phyloP scores from a whole-genome alignment of 1,140 invertebrate species.

The Bombus impatiens region DNA sequence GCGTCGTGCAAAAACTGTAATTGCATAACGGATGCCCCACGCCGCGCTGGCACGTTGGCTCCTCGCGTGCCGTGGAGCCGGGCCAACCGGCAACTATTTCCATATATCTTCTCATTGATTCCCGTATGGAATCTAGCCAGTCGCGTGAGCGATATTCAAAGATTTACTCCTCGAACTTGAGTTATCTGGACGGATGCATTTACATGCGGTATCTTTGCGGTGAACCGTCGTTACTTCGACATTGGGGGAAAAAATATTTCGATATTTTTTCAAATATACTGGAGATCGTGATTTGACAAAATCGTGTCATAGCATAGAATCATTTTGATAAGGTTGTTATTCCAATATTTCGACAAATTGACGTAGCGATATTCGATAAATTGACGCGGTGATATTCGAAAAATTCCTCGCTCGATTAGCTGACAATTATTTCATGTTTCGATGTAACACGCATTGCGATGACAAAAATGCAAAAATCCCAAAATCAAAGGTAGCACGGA shows the following conservation, averaged over 20 bases:
- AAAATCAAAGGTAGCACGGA: no score
- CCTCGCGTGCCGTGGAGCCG: constrained; percentile 59
- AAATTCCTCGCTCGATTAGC: no score
- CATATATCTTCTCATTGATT: constrained; percentile 62
- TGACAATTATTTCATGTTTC: no score
- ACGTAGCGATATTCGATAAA: no score
- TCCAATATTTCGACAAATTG: no score
- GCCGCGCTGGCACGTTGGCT: constrained; percentile 36
- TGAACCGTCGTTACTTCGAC: neutral
- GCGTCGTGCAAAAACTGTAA: constrained; percentile 76
- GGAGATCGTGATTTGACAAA: no score
- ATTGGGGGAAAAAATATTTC: neutral
- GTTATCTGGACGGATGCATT: neutral
- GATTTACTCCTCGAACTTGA: constrained; percentile 14
- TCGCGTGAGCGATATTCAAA: constrained; percentile 44
- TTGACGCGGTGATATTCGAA: no score
- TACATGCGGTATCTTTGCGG: neutral
- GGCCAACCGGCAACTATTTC: constrained; percentile 67
- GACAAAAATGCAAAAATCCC: no score
- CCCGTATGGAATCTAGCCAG: constrained; percentile 37
- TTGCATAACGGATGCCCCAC: constrained; percentile 77
- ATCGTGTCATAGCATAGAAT: no score
- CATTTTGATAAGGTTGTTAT: no score
- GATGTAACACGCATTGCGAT: accelerated
- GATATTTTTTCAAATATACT: no score